Percentiles rank a stretch among this genome's conserved stretches.
phyloP scores from a whole-genome alignment of 2,888 invertebrate species.

The Trachelus iudaicus region DNA sequence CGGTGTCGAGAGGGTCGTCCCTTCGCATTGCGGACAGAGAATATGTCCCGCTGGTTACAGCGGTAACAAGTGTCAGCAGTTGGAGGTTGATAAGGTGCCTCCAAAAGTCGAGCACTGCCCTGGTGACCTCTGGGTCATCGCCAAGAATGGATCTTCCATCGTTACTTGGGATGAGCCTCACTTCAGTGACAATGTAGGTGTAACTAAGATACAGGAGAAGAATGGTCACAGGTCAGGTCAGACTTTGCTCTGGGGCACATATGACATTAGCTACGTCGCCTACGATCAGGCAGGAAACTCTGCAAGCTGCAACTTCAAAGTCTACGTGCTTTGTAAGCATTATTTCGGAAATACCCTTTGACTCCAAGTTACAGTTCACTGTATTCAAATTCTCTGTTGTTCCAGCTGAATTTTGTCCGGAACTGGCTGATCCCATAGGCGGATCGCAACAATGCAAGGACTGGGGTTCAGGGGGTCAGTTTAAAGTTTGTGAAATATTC shows the following conservation, averaged over 20 bases:
- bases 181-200: constrained; percentile 89
- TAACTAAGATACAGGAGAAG: constrained; percentile 82
- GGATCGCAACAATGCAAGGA: constrained; percentile 93
- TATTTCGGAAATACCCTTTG: not conserved
- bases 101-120: constrained; percentile 92
- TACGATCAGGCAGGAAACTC: constrained; percentile 92
- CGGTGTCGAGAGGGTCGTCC: constrained; percentile 90
- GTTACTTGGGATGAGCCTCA: constrained; percentile 94
- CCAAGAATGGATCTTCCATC: constrained; percentile 89
- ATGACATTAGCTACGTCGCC: constrained; percentile 93
- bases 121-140: constrained; percentile 93
- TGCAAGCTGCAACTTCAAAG: constrained; percentile 91
- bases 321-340: constrained; percentile 85
- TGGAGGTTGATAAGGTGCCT: constrained; percentile 85
- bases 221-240: constrained; percentile 90
- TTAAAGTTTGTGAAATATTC: constrained; percentile 93
- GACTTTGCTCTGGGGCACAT: constrained; percentile 90
- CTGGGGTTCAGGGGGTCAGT: constrained; percentile 96
- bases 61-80: constrained; percentile 85
- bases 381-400: constrained; percentile 29
- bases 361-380: not conserved
- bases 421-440: constrained; percentile 88
- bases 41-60: constrained; percentile 89
- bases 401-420: constrained; percentile 91
- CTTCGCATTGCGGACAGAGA: constrained; percentile 91